Base-by-base conservation (phyloP, 2,888 invertebrate species). In the Ommatoiulus sabulosus region DNA sequence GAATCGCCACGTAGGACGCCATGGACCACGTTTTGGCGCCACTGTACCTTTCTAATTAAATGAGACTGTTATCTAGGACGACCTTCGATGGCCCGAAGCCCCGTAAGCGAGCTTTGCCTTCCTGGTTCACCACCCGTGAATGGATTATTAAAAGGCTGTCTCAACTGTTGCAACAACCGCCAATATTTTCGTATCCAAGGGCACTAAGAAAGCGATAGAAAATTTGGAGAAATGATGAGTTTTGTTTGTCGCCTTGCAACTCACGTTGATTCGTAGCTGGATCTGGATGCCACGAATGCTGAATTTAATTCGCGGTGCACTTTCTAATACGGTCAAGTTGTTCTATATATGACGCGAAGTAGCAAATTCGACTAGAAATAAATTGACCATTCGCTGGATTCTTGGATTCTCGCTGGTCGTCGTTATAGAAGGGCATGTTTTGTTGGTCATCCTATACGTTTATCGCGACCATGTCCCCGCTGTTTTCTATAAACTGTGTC, bases 121-220 rank as follows among this genome's bases (percentile, higher is more conserved):
- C 72, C 72, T 72, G 72, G 72, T 72, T 72, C 72, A 72, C 72
- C 72, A 72, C 72, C 72, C 24, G 72, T 72, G 72, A 72, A 72
- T 72, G 20, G 72, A 72, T 72, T 72, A 72, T 72, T 20, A 72
- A 72, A 72, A 72, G 24, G 72, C 72, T 24, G 72, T 20, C 72
- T 20, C 12, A 52, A 52, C 8, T 52, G 7, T 24, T 72, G 72
- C 24, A 17, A 72, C 24, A 72, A 72, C 72, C 24, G 72, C 72
- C 4, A 24, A 72, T 20, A 8, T 20, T 72, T 72, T 72, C 72
- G 72, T 72, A 72, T 72, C 72, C 72, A n/a, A 72, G 24, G 72
- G 72, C 72, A 8, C 46, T 46, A 46, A 7, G 8, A 8, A 46
- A 24, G 24, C 20, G n/a, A 24, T 20, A 72, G 24, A 63, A 63